Evolutionary conservation across 23 tunicate genomes (phyloP), one percentile per base, ranked within the genome.

Genomic region (Botrylloides violaceus): DNA sequence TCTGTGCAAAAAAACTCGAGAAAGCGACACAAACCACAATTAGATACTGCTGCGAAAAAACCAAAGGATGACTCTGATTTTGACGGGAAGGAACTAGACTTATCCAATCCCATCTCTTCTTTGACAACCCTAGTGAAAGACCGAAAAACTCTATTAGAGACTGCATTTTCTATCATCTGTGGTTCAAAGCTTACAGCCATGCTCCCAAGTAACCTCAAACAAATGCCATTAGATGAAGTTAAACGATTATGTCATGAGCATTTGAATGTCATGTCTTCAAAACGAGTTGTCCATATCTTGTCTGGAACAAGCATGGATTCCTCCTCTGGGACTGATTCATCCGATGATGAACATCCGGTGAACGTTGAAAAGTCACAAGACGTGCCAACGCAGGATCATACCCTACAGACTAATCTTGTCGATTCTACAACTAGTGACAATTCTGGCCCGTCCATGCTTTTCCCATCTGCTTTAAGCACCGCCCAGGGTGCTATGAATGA

Each of bases 311-410:
- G 34, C 2, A 81, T 88, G 96, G 73, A 76, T 21, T 88, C 84
- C 1, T 88, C 96, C 36, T 88, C 96, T 55, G 96, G 88, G 1
- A 88, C 87, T 21, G 96, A 88, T n/a, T 81, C 86, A 21, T 73
- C 65, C 0, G 88, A 88, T 33, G 71, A 72, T n/a, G 93, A 85
- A 64, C 48, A 20, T 6, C 37, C 55, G 18, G 12, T 3, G 4
- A 19, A 3, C 20, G 22, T 32, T 32, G 7, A 18, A 20, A 28
- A 9, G 26, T 9, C 21, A 65, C 43, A 5, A 30, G 7, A 39
- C 7, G 22, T 36, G 35, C 37, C 53, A 72, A 20, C 15, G 15
- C 65, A 72, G 0, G 65, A 72, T 24, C 27, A 12, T 72, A 29
- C 26, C 19, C 39, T 76, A 30, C 82, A 87, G 65, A 63, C 86